These are phyloP conservation scores for Neofelis nebulosa DNA, from an alignment of 2,113 vertebrate genomes.

Conservation along the genomic window DNA sequence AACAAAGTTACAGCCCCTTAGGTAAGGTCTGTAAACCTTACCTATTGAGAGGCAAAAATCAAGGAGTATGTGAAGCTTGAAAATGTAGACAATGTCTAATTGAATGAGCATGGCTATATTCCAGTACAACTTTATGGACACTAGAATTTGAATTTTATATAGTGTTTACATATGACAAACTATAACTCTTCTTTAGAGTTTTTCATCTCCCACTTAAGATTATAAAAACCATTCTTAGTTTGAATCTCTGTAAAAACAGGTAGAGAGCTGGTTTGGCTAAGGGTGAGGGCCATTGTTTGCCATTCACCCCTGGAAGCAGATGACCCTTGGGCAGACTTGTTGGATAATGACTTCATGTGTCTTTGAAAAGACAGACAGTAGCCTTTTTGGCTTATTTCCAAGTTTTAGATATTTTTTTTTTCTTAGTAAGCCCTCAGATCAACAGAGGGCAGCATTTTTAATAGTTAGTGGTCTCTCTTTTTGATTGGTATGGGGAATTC, in stretches of 20 bases:
- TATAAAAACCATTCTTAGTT: background rate
- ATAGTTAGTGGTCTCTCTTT: background rate
- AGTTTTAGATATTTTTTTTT: background rate
- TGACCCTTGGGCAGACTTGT: background rate
- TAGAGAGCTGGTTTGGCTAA: background rate
- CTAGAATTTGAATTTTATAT: background rate
- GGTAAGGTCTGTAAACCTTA: background rate
- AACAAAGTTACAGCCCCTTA: background rate
- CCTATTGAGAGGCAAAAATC: background rate
- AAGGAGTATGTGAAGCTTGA: background rate
- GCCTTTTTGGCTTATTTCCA: slow-evolving; percentile 19
- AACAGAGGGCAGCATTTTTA: background rate
- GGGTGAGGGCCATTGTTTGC: background rate
- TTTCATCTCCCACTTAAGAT: background rate
- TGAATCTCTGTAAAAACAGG: background rate
- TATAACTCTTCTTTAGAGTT: background rate
- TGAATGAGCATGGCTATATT: background rate
- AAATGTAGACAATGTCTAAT: background rate
- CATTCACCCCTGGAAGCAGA: background rate
- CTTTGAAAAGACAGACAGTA: background rate
- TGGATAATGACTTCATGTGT: background rate
- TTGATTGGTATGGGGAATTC: background rate
- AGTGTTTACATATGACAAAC: background rate
- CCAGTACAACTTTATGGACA: background rate
- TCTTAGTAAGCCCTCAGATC: background rate